phyloP scores from a whole-genome alignment of 2,113 vertebrate species.

The Progne subis region DNA sequence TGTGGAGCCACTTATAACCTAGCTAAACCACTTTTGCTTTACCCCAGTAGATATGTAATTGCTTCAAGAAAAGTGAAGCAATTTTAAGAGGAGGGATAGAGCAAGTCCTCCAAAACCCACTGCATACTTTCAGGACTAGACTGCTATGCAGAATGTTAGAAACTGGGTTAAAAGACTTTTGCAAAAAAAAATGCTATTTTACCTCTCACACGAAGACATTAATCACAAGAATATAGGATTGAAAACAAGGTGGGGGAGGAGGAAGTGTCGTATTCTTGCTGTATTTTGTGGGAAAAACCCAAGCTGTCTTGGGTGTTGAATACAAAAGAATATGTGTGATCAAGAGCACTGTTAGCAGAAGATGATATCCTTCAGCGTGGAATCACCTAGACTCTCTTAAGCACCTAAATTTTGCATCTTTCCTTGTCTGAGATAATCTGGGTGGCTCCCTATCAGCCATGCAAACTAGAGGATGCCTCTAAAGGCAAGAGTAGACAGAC shows the following conservation, averaged over 20 bases:
- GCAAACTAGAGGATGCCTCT: neutral
- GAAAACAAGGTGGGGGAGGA: conserved; percentile 5
- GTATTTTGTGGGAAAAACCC: neutral
- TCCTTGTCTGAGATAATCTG: neutral
- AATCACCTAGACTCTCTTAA: neutral
- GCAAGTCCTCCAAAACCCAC: neutral
- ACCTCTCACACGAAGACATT: neutral
- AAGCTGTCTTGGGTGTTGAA: neutral
- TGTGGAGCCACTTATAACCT: neutral
- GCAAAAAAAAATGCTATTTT: neutral
- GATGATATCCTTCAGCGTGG: neutral
- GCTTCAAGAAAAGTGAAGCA: neutral
- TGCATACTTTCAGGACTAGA: neutral
- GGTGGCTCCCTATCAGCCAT: neutral
- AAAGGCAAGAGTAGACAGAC: neutral
- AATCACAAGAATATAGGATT: neutral
- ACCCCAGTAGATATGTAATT: neutral
- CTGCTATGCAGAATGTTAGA: neutral
- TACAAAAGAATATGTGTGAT: neutral
- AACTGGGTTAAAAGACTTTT: neutral
- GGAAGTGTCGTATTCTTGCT: neutral
- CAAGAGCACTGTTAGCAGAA: neutral
- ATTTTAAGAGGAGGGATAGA: neutral
- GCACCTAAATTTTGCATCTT: neutral
- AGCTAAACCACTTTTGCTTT: neutral